phyloP scores from a whole-genome alignment of 2,113 vertebrate genomes.

The Suncus etruscus region DNA sequence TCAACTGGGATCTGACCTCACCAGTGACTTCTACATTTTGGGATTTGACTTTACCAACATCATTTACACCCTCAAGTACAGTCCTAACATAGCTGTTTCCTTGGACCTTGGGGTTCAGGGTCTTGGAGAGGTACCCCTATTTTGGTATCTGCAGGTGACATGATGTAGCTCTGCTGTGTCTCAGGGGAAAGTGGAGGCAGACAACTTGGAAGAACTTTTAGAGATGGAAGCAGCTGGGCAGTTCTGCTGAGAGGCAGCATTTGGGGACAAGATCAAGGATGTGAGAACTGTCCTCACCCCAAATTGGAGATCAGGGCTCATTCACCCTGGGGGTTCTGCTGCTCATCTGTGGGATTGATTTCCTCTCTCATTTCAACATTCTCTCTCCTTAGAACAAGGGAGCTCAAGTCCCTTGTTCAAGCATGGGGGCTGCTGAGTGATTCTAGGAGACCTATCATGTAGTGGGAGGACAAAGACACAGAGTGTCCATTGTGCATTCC shows the following conservation, averaged over 20 bases:
- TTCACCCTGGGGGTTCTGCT: slow-evolving; percentile 61
- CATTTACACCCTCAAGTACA: no score
- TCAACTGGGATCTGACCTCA: no score
- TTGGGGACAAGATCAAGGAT: no score
- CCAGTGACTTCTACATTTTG: no score
- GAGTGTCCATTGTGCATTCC: neutral
- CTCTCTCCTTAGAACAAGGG: no score
- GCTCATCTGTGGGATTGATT: slow-evolving; percentile 94
- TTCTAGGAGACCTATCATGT: neutral
- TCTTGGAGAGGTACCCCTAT: no score
- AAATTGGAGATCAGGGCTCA: slow-evolving; percentile 15
- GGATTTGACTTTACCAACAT: no score
- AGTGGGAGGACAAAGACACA: neutral
- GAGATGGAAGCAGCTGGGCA: slow-evolving; percentile 84
- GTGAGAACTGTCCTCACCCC: slow-evolving; percentile 83
- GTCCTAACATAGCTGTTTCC: no score
- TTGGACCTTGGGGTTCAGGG: no score
- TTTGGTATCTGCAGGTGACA: no score
- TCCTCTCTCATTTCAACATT: slow-evolving; percentile 74
- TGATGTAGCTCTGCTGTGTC: neutral
- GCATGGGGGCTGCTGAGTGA: neutral
- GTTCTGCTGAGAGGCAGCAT: slow-evolving; percentile 85
- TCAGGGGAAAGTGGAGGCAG: slow-evolving; percentile 90
- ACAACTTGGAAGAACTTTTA: slow-evolving; percentile 81
- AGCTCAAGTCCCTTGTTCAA: slow-evolving; percentile 88